Base-by-base conservation (phyloP, 2,797 vertebrate genomes). In the Enteromius trimaculatus region DNA sequence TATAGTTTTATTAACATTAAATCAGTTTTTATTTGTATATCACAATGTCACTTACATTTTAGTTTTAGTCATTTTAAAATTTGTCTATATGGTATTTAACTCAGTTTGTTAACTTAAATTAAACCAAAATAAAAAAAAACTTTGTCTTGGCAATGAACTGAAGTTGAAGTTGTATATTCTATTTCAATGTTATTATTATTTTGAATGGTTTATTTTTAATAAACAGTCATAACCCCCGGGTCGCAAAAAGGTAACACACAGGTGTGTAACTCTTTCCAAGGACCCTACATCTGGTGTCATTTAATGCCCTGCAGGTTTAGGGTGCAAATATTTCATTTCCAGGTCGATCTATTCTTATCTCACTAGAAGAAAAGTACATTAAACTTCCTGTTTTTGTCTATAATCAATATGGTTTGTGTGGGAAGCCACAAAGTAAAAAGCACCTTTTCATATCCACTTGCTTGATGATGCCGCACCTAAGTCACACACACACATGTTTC, bases 361-460 rank as follows among this genome's bases (percentile, higher is more conserved):
- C 3, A 3, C 26, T 79, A n/a, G 21, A 34, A 62, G 29, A 81
- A 86, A 85, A 85, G 88, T 70, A 77, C 81, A 87, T 88, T 69
- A 84, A 89, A 90, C 91, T 92, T 93, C 93, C 89, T 94, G 86
- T 93, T 96, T 91, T 94, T 92, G 88, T 82, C 77, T 58, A 66
- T 86, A 88, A 81, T 64, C 90, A 94, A 86, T 91, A 92, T 87
- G 39, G 17, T 77, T 90, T 88, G 88, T 90, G 91, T 91, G 88
- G 90, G 92, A 90, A 90, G 88, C 86, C 84, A 80, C 92, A 78
- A 90, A 88, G 90, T 94, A 92, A 93, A 89, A 86, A 76, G 84
- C 86, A 89, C 86, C 84, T 88, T 88, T 91, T 92, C 85, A 90
- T 93, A 91, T 94, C 94, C 93, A 95, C 92, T 86, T 93, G 83